Base-by-base conservation (phyloP, 2,797 vertebrate genomes). In the Euphonia xanthogaster region DNA sequence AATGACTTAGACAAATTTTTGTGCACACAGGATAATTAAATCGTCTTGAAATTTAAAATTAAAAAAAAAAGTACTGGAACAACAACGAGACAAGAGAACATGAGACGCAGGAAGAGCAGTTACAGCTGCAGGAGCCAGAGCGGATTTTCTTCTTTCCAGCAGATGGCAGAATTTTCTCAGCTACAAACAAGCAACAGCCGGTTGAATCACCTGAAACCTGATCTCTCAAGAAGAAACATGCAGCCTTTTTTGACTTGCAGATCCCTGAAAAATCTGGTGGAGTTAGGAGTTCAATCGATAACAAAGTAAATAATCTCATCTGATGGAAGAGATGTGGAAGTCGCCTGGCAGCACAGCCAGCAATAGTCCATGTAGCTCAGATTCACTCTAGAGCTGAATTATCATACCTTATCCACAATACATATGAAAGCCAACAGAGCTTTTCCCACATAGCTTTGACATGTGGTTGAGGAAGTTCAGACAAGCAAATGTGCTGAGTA, bases 101-200 rank as follows among this genome's bases (percentile, higher is more conserved):
- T 4, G 62, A 84, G 30, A 3, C 31, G 8, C 31, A 8, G 37
- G 24, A 90, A 39, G 12, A 40, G 6, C 3, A 61, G 10, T 53
- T 58, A 33, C 10, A 58, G 48, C 17, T 66, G 33, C 51, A 57
- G 67, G 22, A 81, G 33, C 7, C 18, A 50, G 60, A 79, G 65
- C 19, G 39, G 42, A 31, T 85, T 86, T 96, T 74, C 76, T 77
- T 88, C 5, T 86, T 12, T 92, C 96, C 96, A 97, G 88, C 62
- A 97, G 96, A 74, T 95, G 95, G 94, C 80, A 94, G 86, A 66
- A 60, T 80, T 86, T 86, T 94, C 80, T 93, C 74, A 93, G 31
- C 75, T 62, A 93, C 47, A 10, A 58, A 47, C 37, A 57, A 22
- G 61, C 9, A 89, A 39, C 31, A 45, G 60, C 25, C 24, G 76